Percentiles rank a stretch among this genome's conserved stretches.
phyloP scores from a whole-genome alignment of 2,113 vertebrate genomes.

The Aleadryas rufinucha region DNA sequence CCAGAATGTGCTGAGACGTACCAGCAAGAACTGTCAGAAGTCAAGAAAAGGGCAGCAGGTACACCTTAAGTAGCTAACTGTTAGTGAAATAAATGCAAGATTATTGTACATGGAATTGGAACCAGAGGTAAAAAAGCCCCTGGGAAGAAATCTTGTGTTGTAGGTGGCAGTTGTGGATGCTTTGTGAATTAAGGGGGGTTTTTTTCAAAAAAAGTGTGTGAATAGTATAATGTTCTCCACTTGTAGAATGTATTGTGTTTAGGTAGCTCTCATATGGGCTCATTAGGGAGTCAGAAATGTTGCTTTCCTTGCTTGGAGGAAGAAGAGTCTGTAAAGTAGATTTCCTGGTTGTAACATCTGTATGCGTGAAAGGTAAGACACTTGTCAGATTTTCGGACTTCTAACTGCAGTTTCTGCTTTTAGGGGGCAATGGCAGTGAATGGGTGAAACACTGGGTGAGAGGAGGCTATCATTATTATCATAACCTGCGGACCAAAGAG shows the following conservation, averaged over 20 bases:
- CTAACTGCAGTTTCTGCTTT: not conserved
- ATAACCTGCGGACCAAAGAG: conserved; percentile 80
- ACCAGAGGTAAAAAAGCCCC: not conserved
- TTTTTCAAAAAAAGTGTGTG: not conserved
- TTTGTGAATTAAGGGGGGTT: not conserved
- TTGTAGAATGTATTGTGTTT: not conserved
- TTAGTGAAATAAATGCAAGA: not conserved
- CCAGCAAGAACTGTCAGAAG: conserved; percentile 81
- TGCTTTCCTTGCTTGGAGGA: not conserved
- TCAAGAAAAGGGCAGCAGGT: conserved; percentile 84
- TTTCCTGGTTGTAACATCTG: not conserved
- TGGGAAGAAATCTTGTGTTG: not conserved
- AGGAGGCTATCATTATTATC: conserved; percentile 94
- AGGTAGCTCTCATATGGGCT: not conserved
- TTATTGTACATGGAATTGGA: not conserved
- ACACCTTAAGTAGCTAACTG: not conserved
- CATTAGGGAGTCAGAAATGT: not conserved
- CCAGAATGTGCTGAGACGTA: conserved; percentile 87
- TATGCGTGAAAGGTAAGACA: not conserved
- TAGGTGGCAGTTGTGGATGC: not conserved
- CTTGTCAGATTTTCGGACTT: not conserved
- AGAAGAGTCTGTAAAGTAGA: not conserved
- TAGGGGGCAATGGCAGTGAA: conserved; percentile 84
- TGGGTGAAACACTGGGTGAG: conserved; percentile 97
- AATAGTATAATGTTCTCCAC: not conserved